Evolutionary conservation across 2,113 vertebrate genomes (phyloP).

Genomic region (Equus przewalskii): DNA sequence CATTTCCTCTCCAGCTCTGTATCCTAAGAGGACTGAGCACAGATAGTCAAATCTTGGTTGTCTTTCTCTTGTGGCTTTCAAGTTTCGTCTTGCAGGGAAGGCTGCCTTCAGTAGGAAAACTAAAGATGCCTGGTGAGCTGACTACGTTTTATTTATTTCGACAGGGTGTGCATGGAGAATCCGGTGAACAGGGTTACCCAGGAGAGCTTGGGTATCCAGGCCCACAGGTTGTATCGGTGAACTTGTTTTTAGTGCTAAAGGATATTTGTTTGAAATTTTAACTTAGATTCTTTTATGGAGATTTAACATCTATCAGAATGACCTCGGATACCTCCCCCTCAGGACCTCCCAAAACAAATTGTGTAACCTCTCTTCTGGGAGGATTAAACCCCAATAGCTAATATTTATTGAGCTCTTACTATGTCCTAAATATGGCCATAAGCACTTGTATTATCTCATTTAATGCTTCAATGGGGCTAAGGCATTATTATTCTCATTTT

Average conservation of each 20-base stretch:
- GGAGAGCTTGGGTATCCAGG: conserved; percentile 84
- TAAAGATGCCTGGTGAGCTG: background rate
- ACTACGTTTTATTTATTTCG: conserved; percentile 10
- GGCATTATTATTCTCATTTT: background rate
- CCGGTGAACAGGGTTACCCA: conserved; percentile 74
- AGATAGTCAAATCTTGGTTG: background rate
- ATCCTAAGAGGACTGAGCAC: background rate
- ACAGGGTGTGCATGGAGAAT: conserved; percentile 83
- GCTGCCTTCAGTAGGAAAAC: background rate
- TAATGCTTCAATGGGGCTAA: background rate
- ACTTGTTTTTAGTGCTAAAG: conserved; percentile 24
- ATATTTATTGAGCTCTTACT: background rate
- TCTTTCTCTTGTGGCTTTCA: background rate
- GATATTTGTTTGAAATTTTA: conserved; percentile 45
- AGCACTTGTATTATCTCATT: background rate
- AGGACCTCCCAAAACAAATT: background rate
- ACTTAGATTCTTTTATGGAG: background rate
- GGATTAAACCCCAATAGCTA: background rate
- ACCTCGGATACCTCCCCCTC: background rate
- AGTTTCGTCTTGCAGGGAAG: background rate
- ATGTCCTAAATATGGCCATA: background rate
- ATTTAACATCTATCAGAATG: conserved; percentile 46
- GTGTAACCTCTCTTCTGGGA: background rate
- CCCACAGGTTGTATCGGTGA: conserved; percentile 78
- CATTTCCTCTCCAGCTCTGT: background rate